Percentiles rank a stretch among this genome's conserved stretches.
phyloP scores from a whole-genome alignment of 37 sponge, comb jelly and placozoan genomes.

The Haliclona indistincta region DNA sequence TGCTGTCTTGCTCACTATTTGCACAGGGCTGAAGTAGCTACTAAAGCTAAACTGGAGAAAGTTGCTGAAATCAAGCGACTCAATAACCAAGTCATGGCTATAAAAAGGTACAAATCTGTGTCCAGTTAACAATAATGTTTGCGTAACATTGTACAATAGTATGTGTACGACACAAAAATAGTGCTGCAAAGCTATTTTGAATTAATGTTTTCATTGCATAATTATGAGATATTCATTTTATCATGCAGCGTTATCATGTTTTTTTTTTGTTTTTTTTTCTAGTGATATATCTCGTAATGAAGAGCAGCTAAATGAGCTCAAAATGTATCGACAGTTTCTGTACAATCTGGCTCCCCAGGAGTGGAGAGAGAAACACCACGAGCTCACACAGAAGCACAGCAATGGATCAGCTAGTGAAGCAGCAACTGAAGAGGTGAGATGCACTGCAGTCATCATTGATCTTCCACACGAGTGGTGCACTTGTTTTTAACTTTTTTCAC shows the following conservation, averaged over 20 bases:
- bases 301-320: slow-evolving; percentile 80
- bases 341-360: slow-evolving; percentile 70
- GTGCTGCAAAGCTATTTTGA: neutral
- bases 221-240: too few relatives aligned
- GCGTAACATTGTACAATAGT: neutral
- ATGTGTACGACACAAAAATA: neutral
- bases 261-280: neutral
- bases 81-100: slow-evolving; percentile 81
- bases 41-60: slow-evolving; percentile 92
- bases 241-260: too few relatives aligned
- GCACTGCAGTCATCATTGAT: too few relatives aligned
- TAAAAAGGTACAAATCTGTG: slow-evolving; percentile 75
- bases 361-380: neutral
- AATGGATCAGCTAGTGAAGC: neutral
- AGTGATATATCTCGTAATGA: slow-evolving; percentile 95
- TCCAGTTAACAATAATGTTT: neutral
- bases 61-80: slow-evolving; percentile 89
- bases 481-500: too few relatives aligned
- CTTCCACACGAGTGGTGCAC: too few relatives aligned
- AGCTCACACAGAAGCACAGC: neutral
- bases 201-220: too few relatives aligned
- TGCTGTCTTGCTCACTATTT: too few relatives aligned
- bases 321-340: slow-evolving; percentile 75
- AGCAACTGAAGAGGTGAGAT: neutral
- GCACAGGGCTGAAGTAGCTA: slow-evolving; percentile 84